Base-by-base conservation (phyloP, 2,888 invertebrate species). In the Kryphioiulus occultus region DNA sequence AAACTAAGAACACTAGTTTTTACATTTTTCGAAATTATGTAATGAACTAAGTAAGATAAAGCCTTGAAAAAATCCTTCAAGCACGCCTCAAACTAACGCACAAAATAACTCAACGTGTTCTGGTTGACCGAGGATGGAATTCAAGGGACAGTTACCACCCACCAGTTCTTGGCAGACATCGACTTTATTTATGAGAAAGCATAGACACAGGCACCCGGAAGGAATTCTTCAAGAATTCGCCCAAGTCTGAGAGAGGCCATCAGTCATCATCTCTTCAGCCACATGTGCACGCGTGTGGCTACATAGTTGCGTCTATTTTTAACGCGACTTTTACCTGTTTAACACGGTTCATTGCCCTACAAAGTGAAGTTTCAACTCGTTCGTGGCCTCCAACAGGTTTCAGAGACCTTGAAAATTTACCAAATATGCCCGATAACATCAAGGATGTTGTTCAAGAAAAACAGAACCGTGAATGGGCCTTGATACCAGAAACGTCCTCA, bases 311-410 rank as follows among this genome's bases (percentile, higher is more conserved):
- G 68, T 68, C 68, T 68, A 68, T 68, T 68, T 68, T 68, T 68
- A 68, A 68, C 68, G 19, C 26, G 68, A n/a, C n/a, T 53, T 53
- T 53, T 53, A 53, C 53, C 53, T 19, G 22, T 68, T 68, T 68
- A 68, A 68, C 68, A 68, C 68, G 68, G 68, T 68, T 68, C 68
- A 68, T 68, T 68, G 68, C 68, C 68, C 26, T 68, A 68, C 68
- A 68, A 68, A 68, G 68, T 68, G 22, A 53, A 3, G 53, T 68
- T 68, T 10, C 26, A 22, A 68, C 68, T 68, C 0, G 68, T 68
- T 68, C 22, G 26, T 68, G 68, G 68, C 68, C 68, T 68, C 68
- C 68, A 68, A 68, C 68, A 68, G 68, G 68, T 68, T 68, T 68
- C 68, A 68, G 26, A 68, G 68, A 12, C 68, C 68, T 68, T 68